Percentiles rank a stretch among this genome's conserved stretches.
Conservation (phyloP, 2,888 invertebrate genomes). For the Pyrocoelia pectoralis region DNA sequence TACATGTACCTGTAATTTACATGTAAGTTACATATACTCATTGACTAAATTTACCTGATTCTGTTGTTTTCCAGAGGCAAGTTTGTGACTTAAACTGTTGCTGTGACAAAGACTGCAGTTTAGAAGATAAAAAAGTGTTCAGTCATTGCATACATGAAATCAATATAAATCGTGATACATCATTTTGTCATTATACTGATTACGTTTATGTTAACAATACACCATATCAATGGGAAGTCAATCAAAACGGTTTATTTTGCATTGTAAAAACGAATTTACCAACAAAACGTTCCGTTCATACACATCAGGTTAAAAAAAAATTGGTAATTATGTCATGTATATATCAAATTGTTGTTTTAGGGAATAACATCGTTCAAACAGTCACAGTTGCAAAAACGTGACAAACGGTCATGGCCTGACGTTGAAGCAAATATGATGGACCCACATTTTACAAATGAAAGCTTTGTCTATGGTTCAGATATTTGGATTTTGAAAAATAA, state of each 20-base stretch:
- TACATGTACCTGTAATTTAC: constrained; percentile 67
- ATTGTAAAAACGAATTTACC: constrained; percentile 67
- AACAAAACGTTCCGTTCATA: constrained; percentile 51
- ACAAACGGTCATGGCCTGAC: constrained; percentile 34
- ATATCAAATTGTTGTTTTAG: constrained; percentile 18
- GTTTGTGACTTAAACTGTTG: constrained; percentile 86
- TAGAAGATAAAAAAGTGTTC: constrained; percentile 68
- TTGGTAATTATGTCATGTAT: constrained; percentile 36
- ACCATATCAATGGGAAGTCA: constrained; percentile 52
- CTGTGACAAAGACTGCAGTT: constrained; percentile 79
- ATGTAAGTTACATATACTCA: constrained; percentile 52
- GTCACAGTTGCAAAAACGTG: constrained; percentile 26
- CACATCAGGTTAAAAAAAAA: constrained; percentile 39
- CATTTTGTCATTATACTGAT: constrained; percentile 64
- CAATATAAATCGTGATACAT: constrained; percentile 55
- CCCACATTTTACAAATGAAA: constrained; percentile 32
- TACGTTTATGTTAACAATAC: constrained; percentile 66
- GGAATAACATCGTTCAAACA: constrained; percentile 28
- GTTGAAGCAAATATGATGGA: no score
- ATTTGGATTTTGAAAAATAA: constrained; percentile 44
- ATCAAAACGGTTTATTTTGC: constrained; percentile 66
- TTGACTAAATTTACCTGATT: no score
- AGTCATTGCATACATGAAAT: constrained; percentile 63
- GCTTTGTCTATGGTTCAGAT: constrained; percentile 39
- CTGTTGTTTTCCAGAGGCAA: constrained; percentile 62